phyloP scores from a whole-genome alignment of 1,140 invertebrate species.

The Nasonia vitripennis region DNA sequence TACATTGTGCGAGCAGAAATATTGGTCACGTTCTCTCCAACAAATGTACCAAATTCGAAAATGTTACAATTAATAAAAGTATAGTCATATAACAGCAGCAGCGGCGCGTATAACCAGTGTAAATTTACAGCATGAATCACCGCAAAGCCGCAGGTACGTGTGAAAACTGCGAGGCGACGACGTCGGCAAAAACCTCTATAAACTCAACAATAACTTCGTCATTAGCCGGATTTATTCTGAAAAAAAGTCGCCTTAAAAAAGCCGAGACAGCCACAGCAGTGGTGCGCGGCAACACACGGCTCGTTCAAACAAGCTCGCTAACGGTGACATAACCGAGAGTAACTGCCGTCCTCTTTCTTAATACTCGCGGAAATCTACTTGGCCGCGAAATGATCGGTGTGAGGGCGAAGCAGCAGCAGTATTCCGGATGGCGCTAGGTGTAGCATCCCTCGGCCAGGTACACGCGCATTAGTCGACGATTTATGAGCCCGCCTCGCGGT shows the following conservation, averaged over 20 bases:
- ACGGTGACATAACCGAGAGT: conserved; percentile 24
- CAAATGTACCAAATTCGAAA: neutral
- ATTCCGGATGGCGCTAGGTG: neutral
- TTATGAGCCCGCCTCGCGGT: neutral
- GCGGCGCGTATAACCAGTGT: neutral
- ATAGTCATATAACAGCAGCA: neutral
- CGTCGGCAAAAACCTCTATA: neutral
- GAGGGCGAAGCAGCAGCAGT: neutral
- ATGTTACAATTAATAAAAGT: neutral
- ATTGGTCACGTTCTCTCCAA: too few species aligned
- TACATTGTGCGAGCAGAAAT: too few species aligned
- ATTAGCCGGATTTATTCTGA: neutral
- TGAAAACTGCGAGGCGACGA: neutral
- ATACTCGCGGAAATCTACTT: conserved; percentile 39
- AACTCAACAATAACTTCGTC: neutral
- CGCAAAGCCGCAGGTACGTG: neutral
- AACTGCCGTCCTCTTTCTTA: conserved; percentile 36
- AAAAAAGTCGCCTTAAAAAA: neutral
- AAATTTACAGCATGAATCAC: neutral
- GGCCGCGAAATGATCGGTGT: conserved; percentile 31
- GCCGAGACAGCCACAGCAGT: neutral
- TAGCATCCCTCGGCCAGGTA: neutral
- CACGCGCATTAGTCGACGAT: neutral
- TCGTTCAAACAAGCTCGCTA: neutral
- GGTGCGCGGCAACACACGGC: neutral